phyloP scores from a whole-genome alignment of 2,113 vertebrate genomes.

The Rhegmatorhina hoffmannsi region DNA sequence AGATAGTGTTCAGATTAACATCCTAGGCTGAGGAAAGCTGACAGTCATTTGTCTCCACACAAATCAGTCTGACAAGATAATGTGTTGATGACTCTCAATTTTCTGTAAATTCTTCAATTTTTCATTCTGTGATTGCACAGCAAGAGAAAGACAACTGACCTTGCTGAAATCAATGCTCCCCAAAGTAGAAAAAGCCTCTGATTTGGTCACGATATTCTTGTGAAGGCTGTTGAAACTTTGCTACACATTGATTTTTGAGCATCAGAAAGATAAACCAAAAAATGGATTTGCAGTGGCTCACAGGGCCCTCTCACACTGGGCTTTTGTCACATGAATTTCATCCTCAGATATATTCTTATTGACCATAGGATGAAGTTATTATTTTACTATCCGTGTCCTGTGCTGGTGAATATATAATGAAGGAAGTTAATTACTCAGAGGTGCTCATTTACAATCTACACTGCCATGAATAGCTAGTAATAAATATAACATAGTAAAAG shows the following conservation, averaged over 20 bases:
- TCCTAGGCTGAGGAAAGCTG: not conserved
- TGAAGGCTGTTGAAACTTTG: not conserved
- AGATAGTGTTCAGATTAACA: not conserved
- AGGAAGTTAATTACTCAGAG: not conserved
- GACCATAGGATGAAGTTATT: not conserved
- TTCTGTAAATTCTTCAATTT: slow-evolving; percentile 36
- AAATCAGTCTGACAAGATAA: slow-evolving; percentile 32
- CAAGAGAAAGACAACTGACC: not conserved
- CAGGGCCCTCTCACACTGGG: not conserved
- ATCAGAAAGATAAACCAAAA: not conserved
- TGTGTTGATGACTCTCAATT: not conserved
- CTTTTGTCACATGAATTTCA: not conserved
- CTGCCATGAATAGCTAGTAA: not conserved
- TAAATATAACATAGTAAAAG: not conserved
- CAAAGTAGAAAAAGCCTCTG: slow-evolving; percentile 4
- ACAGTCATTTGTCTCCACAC: not conserved
- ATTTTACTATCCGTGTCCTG: not conserved
- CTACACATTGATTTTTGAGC: not conserved
- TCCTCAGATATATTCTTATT: not conserved
- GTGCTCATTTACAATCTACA: not conserved
- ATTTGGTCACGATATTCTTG: not conserved
- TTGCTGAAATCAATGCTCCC: slow-evolving; percentile 5
- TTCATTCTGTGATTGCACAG: slow-evolving; percentile 18
- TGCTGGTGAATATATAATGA: not conserved
- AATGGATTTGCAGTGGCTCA: not conserved